Conservation (phyloP, 2,113 vertebrate species). For the Dromiciops gliroides region DNA sequence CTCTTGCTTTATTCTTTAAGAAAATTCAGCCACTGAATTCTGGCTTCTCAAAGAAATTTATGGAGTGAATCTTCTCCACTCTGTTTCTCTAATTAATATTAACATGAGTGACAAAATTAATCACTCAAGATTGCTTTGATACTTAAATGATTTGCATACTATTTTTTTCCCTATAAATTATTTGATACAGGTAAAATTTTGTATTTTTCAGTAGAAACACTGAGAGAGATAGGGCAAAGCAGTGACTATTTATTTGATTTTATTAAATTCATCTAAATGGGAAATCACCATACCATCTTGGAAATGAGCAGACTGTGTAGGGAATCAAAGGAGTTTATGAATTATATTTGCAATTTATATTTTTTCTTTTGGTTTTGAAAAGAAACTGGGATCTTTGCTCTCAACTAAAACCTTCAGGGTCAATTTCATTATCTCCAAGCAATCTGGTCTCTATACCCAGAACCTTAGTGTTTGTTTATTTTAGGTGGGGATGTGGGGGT, state of each 20-base stretch:
- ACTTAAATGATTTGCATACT: no score
- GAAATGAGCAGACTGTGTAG: neutral
- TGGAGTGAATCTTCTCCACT: no score
- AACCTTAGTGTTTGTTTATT: neutral
- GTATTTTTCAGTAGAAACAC: no score
- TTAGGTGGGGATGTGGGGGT: accelerated
- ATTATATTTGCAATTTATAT: neutral
- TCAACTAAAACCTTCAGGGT: neutral
- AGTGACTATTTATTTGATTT: neutral
- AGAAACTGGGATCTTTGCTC: neutral
- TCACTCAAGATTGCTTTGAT: no score
- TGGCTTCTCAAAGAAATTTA: no score
- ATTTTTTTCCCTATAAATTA: no score
- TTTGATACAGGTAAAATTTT: no score
- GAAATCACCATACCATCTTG: neutral
- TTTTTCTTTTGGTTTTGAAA: neutral
- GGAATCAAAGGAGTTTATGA: neutral
- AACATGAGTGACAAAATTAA: no score
- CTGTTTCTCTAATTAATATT: no score
- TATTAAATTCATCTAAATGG: neutral
- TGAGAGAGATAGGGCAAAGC: neutral
- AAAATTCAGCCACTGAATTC: no score
- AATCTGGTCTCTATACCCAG: neutral
- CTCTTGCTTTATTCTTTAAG: no score
- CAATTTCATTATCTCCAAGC: neutral